phyloP scores from a whole-genome alignment of 2,888 invertebrate genomes.

The Cheilosia pagana region DNA sequence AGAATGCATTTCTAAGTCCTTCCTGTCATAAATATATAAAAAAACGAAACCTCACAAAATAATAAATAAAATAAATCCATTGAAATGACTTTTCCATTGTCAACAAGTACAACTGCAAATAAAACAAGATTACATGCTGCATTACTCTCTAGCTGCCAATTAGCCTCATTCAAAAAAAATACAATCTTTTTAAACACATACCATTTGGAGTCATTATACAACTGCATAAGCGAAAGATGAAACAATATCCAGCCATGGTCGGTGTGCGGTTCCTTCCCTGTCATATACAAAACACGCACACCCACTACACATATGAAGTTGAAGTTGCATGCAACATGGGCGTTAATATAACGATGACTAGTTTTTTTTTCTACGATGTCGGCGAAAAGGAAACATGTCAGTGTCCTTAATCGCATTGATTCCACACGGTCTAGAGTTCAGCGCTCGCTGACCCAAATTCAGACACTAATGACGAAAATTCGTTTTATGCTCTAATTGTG shows the following conservation, averaged over 20 bases:
- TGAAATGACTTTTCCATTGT: not conserved
- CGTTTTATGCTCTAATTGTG: slow-evolving; percentile 12
- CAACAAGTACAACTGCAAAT: not conserved
- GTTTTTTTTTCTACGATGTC: not conserved
- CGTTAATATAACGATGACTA: slow-evolving; percentile 3
- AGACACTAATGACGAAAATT: not conserved
- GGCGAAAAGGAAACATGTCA: slow-evolving; percentile 12
- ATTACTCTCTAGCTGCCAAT: not conserved
- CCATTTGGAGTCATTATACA: not conserved
- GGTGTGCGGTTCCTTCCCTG: not conserved
- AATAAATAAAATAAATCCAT: not conserved
- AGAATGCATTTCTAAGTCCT: too few relatives aligned
- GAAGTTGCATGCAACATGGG: slow-evolving; percentile 2
- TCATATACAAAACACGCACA: not conserved
- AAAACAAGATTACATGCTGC: not conserved
- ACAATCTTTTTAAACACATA: not conserved
- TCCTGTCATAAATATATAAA: too few relatives aligned
- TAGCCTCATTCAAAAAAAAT: slow-evolving; percentile 2
- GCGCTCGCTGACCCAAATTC: slow-evolving; percentile 9
- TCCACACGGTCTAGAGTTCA: not conserved
- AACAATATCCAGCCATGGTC: not conserved
- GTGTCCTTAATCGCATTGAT: slow-evolving; percentile 18
- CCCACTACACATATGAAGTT: not conserved
- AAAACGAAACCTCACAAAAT: not conserved
- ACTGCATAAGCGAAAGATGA: not conserved